These are phyloP conservation scores for Gavia stellata DNA, from an alignment of 2,113 vertebrate genomes.

Conservation along the genomic window DNA sequence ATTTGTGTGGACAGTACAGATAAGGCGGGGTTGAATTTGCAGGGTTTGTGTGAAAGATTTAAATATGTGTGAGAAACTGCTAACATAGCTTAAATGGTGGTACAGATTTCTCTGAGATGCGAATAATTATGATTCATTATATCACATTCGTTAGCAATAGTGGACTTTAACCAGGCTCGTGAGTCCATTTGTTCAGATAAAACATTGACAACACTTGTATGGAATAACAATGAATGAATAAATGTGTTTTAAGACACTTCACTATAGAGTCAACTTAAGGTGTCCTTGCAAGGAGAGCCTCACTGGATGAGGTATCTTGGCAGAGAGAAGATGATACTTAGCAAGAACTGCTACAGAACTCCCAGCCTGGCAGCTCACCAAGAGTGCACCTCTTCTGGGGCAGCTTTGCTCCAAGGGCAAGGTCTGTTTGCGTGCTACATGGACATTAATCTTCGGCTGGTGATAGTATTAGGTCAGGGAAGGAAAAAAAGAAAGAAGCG, in stretches of 20 bases:
- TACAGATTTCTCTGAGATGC: background rate
- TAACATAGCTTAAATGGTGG: fast-evolving
- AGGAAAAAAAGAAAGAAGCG: background rate
- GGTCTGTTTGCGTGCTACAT: background rate
- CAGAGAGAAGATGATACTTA: background rate
- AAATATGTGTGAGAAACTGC: background rate
- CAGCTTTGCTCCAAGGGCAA: background rate
- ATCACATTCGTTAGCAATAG: background rate
- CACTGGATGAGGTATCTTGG: background rate
- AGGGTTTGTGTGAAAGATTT: background rate
- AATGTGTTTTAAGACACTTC: background rate
- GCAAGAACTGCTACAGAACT: background rate
- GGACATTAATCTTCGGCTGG: background rate
- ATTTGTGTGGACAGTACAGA: background rate
- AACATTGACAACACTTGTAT: background rate
- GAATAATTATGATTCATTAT: background rate
- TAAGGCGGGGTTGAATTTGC: background rate
- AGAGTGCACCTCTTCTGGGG: background rate
- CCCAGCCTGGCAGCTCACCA: background rate
- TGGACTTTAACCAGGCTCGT: background rate
- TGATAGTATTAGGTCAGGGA: background rate
- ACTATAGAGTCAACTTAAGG: background rate
- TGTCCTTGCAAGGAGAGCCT: background rate
- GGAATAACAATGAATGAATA: background rate
- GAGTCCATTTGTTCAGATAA: background rate